Percentiles rank a stretch among this genome's conserved stretches.
phyloP scores from a whole-genome alignment of 1,140 invertebrate genomes.

The Vanessa atalanta region DNA sequence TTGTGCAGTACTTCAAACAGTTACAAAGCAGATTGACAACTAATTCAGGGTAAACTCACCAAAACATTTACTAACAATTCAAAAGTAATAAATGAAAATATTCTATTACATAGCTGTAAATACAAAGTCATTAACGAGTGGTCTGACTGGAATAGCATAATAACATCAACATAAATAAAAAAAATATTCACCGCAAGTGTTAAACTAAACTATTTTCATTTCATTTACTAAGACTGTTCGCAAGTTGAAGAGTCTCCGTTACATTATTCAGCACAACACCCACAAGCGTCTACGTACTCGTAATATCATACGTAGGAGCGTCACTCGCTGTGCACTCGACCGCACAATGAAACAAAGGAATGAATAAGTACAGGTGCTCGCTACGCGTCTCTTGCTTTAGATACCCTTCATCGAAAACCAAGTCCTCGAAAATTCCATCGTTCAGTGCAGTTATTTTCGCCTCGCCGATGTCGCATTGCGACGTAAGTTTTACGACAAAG shows the following conservation, averaged over 20 bases:
- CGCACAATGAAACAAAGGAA: conserved; percentile 30
- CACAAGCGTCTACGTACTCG: conserved; percentile 31
- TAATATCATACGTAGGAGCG: conserved; percentile 39
- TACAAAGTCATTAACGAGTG: too few species aligned
- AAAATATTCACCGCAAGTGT: neutral
- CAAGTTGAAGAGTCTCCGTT: conserved; percentile 8
- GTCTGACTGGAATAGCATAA: too few species aligned
- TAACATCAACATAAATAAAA: too few species aligned
- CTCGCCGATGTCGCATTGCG: conserved; percentile 6
- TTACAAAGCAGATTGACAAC: too few species aligned
- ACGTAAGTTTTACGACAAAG: conserved; percentile 10
- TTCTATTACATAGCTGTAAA: too few species aligned
- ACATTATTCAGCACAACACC: conserved; percentile 30
- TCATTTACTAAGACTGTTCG: conserved; percentile 2
- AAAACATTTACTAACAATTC: too few species aligned
- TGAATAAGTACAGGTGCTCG: conserved; percentile 4
- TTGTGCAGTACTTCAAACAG: too few species aligned
- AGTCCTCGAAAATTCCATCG: neutral
- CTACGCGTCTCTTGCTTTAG: conserved; percentile 13
- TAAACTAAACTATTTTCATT: neutral
- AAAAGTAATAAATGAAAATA: too few species aligned
- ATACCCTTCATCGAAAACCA: neutral
- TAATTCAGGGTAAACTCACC: too few species aligned
- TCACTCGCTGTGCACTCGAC: conserved; percentile 46
- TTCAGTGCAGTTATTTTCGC: conserved; percentile 3